Conservation (phyloP, 2,797 vertebrate species). For the Sebastes miniatus region DNA sequence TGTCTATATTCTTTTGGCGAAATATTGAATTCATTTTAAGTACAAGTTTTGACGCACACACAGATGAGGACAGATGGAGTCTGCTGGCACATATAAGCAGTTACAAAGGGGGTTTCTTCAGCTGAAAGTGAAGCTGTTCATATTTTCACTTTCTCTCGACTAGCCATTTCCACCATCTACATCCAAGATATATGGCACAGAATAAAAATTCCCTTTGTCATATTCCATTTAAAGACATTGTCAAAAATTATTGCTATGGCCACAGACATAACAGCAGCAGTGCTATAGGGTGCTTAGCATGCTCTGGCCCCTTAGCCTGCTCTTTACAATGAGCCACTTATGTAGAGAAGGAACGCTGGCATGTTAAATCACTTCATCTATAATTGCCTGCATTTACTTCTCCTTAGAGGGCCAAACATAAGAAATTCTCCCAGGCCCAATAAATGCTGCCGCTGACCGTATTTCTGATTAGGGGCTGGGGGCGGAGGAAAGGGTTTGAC, state of each 20-base stretch:
- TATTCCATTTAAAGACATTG: slow-evolving; percentile 44
- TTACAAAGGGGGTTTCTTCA: slow-evolving; percentile 30
- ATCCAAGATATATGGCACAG: slow-evolving; percentile 31
- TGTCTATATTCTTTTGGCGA: slow-evolving; percentile 16
- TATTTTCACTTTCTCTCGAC: slow-evolving; percentile 21
- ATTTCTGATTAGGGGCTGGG: slow-evolving; percentile 78
- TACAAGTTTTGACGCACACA: slow-evolving; percentile 33
- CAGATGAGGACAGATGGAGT: slow-evolving; percentile 62
- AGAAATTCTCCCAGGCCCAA: slow-evolving; percentile 79
- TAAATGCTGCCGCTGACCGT: slow-evolving; percentile 77
- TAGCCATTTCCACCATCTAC: slow-evolving; percentile 20
- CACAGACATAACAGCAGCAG: slow-evolving; percentile 33
- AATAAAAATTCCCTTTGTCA: slow-evolving; percentile 41
- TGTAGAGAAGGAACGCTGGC: slow-evolving; percentile 70
- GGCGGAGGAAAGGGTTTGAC: slow-evolving; percentile 65
- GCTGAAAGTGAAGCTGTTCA: slow-evolving; percentile 23
- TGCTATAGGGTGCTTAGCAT: slow-evolving; percentile 58
- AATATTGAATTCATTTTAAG: slow-evolving; percentile 46
- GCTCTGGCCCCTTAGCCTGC: slow-evolving; percentile 49
- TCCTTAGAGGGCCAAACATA: slow-evolving; percentile 77
- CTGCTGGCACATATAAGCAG: slow-evolving; percentile 42
- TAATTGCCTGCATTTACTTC: slow-evolving; percentile 84
- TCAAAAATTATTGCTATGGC: slow-evolving; percentile 40
- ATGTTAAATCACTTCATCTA: slow-evolving; percentile 81
- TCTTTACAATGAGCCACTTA: slow-evolving; percentile 79